Evolutionary conservation across 2,113 vertebrate genomes (phyloP).

Genomic region (Pygoscelis antarcticus): DNA sequence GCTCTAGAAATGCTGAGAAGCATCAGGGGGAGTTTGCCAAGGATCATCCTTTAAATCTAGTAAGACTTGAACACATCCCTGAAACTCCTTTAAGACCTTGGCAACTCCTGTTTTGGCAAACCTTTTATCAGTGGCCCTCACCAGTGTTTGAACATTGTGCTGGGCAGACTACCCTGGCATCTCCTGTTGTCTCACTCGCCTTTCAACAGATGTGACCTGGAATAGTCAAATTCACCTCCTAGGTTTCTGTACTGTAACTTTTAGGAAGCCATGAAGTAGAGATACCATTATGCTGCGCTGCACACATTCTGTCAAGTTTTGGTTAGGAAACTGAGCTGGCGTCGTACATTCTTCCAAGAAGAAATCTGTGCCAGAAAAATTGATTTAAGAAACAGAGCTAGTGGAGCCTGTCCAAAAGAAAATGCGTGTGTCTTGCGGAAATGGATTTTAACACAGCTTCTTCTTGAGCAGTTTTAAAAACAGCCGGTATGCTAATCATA

Average conservation of each 20-base stretch:
- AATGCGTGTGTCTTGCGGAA: conserved; percentile 64
- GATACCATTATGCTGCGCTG: conserved; percentile 45
- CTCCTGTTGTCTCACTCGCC: background rate
- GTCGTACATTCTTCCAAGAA: conserved; percentile 60
- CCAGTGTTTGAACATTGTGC: conserved; percentile 28
- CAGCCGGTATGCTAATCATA: conserved; percentile 66
- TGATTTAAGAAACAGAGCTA: conserved; percentile 67
- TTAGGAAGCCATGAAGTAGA: background rate
- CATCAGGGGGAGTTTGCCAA: conserved; percentile 61
- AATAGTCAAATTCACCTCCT: background rate
- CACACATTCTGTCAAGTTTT: conserved; percentile 60
- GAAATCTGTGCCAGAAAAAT: conserved; percentile 53
- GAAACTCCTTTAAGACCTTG: conserved; percentile 67
- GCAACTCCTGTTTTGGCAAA: conserved; percentile 53
- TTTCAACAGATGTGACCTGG: conserved; percentile 11
- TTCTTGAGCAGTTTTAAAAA: conserved; percentile 65
- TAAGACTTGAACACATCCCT: conserved; percentile 61
- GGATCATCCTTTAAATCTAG: conserved; percentile 70
- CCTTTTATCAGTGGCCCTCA: conserved; percentile 58
- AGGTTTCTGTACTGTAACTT: conserved; percentile 13
- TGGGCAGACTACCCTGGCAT: conserved; percentile 15
- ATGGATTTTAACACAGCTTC: conserved; percentile 65
- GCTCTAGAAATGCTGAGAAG: conserved; percentile 61
- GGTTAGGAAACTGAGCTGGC: conserved; percentile 54
- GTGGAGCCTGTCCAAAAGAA: conserved; percentile 65